Evolutionary conservation across 2,888 invertebrate genomes (phyloP), one percentile per base, ranked within the genome.

Genomic region (Amblyjoppa proteus): DNA sequence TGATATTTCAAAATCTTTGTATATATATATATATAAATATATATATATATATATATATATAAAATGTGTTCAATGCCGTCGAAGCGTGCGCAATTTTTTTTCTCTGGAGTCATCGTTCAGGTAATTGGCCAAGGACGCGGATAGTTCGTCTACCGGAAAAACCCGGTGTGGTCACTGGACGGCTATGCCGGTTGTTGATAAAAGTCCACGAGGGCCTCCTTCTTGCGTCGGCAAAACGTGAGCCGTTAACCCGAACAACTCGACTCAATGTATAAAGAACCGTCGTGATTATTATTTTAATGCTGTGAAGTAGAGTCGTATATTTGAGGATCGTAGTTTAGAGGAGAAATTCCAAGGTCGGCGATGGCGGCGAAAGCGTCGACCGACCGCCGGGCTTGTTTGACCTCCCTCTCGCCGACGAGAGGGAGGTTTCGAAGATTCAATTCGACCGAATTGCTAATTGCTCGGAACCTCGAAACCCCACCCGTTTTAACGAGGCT

Each of bases 381-480:
- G 56, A 34, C 64, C 61, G 68, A 53, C 68, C 25, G 71, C 28
- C 5, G 41, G 11, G 28, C n/a, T 66, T 16, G 13, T 16, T 25
- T 9, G 7, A 16, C 51, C 31, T 28, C 3, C 45, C 16, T 53
- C 25, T 16, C 51, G 38, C 20, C 49, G 64, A 31, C 41, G n/a
- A 58, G 64, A 64, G 41, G 45, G 56, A 56, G 45, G 58, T n/a
- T 31, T 49, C 71, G 71, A 13, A 56, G 28, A n/a, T 41, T 56
- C 61, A 25, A 77, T 77, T 68, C 73, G 38, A 49, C 41, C 53
- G 51, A 66, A 78, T 77, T 56, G 56, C 25, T 34, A 75, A 81
- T 83, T 81, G 78, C 45, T 51, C 80, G 61, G 38, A 41, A n/a
- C 83, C 70, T 83, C 75, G 78, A 84, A 83, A 0, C 78, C 56